Conservation (phyloP, 2,888 invertebrate genomes). For the Imbricaverruca yamaguchii region DNA sequence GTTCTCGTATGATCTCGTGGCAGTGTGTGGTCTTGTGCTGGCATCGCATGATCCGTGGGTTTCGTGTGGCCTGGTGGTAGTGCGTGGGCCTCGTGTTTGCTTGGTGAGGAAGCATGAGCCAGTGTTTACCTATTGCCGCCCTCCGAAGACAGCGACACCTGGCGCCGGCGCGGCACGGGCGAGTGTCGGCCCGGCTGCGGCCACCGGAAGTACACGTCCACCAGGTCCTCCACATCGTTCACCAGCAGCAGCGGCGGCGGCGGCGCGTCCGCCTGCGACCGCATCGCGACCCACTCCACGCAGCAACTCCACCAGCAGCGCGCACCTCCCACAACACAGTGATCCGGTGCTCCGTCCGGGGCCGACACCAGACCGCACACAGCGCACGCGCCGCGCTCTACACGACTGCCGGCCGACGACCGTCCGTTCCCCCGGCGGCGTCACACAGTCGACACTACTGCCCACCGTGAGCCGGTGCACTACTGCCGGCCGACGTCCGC, state of each 20-base stretch:
- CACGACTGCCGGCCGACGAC: too few species aligned
- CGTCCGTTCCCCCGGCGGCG: too few species aligned
- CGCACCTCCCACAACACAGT: conserved; percentile 1
- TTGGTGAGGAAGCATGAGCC: neutral
- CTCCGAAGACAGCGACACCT: too few species aligned
- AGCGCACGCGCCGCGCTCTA: too few species aligned
- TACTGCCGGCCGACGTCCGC: too few species aligned
- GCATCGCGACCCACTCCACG: neutral
- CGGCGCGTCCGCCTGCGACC: neutral
- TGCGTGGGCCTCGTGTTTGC: neutral
- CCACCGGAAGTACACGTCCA: conserved; percentile 21
- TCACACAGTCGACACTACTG: too few species aligned
- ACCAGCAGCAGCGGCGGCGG: conserved; percentile 4
- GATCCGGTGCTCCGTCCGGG: too few species aligned
- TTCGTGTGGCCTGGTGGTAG: neutral
- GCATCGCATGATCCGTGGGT: neutral
- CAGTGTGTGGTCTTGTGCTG: too few species aligned
- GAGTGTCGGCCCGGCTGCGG: conserved; percentile 5
- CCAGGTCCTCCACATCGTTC: conserved; percentile 3
- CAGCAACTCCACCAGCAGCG: too few species aligned
- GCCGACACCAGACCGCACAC: too few species aligned
- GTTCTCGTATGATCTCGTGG: too few species aligned
- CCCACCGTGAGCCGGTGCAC: too few species aligned
- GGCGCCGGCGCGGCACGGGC: neutral
- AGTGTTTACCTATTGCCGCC: neutral